phyloP scores from a whole-genome alignment of 2,797 vertebrate genomes.

The Lateolabrax maculatus region DNA sequence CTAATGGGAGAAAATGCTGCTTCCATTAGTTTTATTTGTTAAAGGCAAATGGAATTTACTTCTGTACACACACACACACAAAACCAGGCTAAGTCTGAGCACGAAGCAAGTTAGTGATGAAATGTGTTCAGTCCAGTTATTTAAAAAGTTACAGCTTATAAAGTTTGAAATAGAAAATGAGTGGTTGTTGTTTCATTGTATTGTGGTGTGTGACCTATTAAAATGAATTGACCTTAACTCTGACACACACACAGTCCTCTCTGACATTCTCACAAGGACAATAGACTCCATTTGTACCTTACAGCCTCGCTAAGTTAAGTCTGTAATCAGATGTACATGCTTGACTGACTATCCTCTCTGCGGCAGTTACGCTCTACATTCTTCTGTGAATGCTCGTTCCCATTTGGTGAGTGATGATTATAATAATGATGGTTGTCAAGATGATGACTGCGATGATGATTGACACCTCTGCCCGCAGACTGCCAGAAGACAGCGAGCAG shows the following conservation, averaged over 20 bases:
- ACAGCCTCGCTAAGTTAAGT: slow-evolving; percentile 30
- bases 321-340: slow-evolving; percentile 55
- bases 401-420: slow-evolving; percentile 50
- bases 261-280: slow-evolving; percentile 58
- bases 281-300: slow-evolving; percentile 40
- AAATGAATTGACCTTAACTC: slow-evolving; percentile 24
- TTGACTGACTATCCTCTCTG: slow-evolving; percentile 43
- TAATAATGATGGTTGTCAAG: slow-evolving; percentile 48
- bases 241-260: slow-evolving; percentile 13
- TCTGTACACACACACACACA: slow-evolving; percentile 17
- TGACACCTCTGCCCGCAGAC: slow-evolving; percentile 79
- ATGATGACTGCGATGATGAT: slow-evolving; percentile 55
- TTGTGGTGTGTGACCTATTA: slow-evolving; percentile 10
- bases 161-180: slow-evolving; percentile 3
- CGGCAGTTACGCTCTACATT: slow-evolving; percentile 25
- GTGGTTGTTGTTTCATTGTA: slow-evolving; percentile 4
- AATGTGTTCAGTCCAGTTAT: not conserved
- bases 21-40: slow-evolving; percentile 9
- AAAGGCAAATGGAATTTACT: slow-evolving; percentile 20
- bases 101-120: not conserved
- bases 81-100: not conserved
- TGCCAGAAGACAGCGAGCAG: slow-evolving; percentile 92
- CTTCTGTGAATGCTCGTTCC: slow-evolving; percentile 44
- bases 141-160: slow-evolving; percentile 12
- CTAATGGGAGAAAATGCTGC: slow-evolving; percentile 34